Evolutionary conservation across 2,888 invertebrate species (phyloP).

Genomic region (Trachelus stipa): DNA sequence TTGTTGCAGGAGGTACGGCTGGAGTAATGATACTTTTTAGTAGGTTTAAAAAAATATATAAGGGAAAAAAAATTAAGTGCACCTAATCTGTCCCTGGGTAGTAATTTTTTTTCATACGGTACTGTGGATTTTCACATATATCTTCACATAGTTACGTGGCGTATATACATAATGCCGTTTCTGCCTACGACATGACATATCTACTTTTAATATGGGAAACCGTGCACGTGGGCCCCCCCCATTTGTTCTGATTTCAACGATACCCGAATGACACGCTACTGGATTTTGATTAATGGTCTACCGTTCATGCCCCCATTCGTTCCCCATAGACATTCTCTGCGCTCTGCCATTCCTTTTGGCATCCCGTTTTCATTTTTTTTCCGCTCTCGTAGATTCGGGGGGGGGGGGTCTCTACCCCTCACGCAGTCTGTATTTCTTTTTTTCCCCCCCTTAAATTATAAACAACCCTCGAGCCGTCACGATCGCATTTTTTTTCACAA

Average conservation of each 20-base stretch:
- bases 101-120: not conserved
- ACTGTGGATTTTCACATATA: not conserved
- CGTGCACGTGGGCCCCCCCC: slow-evolving; percentile 13
- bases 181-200: slow-evolving; percentile 8
- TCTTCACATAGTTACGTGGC: not conserved
- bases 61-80: not conserved
- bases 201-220: slow-evolving; percentile 12
- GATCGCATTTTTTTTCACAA: not conserved
- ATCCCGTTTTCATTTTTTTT: not conserved
- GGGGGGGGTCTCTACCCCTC: not conserved
- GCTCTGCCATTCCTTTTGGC: not conserved
- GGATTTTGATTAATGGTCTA: slow-evolving; percentile 46
- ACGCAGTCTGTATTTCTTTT: not conserved
- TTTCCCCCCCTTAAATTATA: not conserved
- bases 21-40: not conserved
- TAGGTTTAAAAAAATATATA: not conserved
- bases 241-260: slow-evolving; percentile 48
- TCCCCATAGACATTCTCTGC: not conserved
- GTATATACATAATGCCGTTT: not conserved
- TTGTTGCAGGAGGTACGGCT: not conserved
- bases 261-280: slow-evolving; percentile 36
- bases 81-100: no score
- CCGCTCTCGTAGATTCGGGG: not conserved
- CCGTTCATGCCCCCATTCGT: slow-evolving; percentile 28
- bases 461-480: not conserved